Conservation (phyloP, 2,797 vertebrate genomes). For the Cichlasoma orientale region DNA sequence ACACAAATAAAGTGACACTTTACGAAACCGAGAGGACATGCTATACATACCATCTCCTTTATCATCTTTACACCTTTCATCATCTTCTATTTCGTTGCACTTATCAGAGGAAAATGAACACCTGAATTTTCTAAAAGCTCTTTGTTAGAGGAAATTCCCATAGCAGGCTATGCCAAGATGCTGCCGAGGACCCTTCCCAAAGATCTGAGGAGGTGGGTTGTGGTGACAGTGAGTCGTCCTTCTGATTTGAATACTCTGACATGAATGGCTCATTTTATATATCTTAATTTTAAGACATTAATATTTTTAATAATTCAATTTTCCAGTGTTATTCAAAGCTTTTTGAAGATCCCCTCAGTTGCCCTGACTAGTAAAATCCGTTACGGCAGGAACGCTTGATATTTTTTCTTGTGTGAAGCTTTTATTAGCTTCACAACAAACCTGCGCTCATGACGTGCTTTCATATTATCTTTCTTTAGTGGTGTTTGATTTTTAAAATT, state of each 20-base stretch:
- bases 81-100: slow-evolving; percentile 39
- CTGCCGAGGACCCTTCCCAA: slow-evolving; percentile 15
- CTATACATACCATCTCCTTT: slow-evolving; percentile 11
- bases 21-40: neutral
- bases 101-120: slow-evolving; percentile 50
- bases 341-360: neutral
- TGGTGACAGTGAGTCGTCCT: slow-evolving; percentile 12
- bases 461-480: neutral
- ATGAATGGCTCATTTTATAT: neutral
- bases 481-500: neutral
- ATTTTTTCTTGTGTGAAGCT: neutral
- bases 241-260: slow-evolving; percentile 1
- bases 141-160: slow-evolving; percentile 66
- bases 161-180: slow-evolving; percentile 47
- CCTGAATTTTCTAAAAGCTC: slow-evolving; percentile 44
- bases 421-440: neutral
- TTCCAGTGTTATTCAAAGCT: neutral
- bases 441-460: neutral
- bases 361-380: neutral
- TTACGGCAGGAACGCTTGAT: neutral
- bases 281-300: neutral
- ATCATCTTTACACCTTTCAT: slow-evolving; percentile 33
- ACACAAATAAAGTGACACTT: slow-evolving; percentile 3
- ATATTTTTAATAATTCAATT: neutral
- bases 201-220: slow-evolving; percentile 9